Evolutionary conservation across 2,888 invertebrate species (phyloP).

Genomic region (Coleophora flavipennella): DNA sequence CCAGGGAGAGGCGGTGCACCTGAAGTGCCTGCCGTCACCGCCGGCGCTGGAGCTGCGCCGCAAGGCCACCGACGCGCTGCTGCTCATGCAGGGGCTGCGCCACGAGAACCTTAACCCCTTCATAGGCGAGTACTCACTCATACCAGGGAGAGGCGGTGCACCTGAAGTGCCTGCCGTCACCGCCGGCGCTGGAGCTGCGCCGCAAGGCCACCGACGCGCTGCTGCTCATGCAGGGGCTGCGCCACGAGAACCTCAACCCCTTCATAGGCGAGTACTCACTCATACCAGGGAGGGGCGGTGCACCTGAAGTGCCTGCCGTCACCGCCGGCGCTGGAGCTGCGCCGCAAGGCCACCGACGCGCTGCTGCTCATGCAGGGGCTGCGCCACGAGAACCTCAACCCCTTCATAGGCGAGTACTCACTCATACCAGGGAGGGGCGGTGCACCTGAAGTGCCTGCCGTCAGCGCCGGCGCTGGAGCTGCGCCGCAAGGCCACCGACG

Average conservation of each 20-base stretch:
- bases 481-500: conserved; percentile 85
- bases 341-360: conserved; percentile 84
- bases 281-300: conserved; percentile 93
- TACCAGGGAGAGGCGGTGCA: conserved; percentile 94
- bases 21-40: conserved; percentile 81
- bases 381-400: conserved; percentile 93
- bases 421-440: conserved; percentile 94
- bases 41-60: conserved; percentile 81
- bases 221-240: conserved; percentile 84
- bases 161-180: conserved; percentile 81
- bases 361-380: conserved; percentile 86
- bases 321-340: conserved; percentile 77
- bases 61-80: conserved; percentile 84
- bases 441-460: conserved; percentile 87
- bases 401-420: conserved; percentile 89
- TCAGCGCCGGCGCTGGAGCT: conserved; percentile 77
- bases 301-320: conserved; percentile 85
- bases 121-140: conserved; percentile 74
- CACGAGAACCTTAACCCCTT: conserved; percentile 94
- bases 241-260: conserved; percentile 93
- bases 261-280: conserved; percentile 77
- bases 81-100: conserved; percentile 85
- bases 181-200: conserved; percentile 79
- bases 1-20: conserved; percentile 93
- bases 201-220: conserved; percentile 85